A percentile compares a stretch with the other conserved stretches of the same genome.
phyloP scores from a whole-genome alignment of 2,888 invertebrate species.

The Hermaeophaga mercurialis region DNA sequence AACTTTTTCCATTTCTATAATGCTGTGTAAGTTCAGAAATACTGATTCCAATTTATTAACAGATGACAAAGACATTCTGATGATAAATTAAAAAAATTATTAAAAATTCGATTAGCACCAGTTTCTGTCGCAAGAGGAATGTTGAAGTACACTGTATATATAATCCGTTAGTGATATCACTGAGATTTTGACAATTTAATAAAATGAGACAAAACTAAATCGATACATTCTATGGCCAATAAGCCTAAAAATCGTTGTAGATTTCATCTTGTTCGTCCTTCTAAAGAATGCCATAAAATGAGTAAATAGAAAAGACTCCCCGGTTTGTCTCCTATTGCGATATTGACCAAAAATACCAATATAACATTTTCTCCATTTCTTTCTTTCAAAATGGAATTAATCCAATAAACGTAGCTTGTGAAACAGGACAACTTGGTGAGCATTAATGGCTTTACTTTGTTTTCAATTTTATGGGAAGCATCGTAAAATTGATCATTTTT shows the following conservation, averaged over 20 bases:
- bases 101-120: too few species aligned
- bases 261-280: background rate
- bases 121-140: too few species aligned
- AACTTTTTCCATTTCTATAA: too few species aligned
- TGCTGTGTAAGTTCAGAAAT: too few species aligned
- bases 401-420: background rate
- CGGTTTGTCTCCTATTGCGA: background rate
- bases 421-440: background rate
- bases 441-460: conserved; percentile 18
- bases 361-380: background rate
- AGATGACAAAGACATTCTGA: too few species aligned
- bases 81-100: too few species aligned
- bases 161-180: too few species aligned
- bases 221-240: too few species aligned
- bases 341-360: conserved; percentile 5
- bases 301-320: background rate
- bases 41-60: too few species aligned
- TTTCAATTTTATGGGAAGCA: conserved; percentile 4
- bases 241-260: background rate
- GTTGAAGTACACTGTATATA: too few species aligned
- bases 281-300: background rate
- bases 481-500: conserved; percentile 1
- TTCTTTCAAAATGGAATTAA: background rate
- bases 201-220: too few species aligned
- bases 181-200: too few species aligned